Evolutionary conservation across 53 echinoderm and acorn worm genomes (phyloP).

Genomic region (Zoroaster sp.): DNA sequence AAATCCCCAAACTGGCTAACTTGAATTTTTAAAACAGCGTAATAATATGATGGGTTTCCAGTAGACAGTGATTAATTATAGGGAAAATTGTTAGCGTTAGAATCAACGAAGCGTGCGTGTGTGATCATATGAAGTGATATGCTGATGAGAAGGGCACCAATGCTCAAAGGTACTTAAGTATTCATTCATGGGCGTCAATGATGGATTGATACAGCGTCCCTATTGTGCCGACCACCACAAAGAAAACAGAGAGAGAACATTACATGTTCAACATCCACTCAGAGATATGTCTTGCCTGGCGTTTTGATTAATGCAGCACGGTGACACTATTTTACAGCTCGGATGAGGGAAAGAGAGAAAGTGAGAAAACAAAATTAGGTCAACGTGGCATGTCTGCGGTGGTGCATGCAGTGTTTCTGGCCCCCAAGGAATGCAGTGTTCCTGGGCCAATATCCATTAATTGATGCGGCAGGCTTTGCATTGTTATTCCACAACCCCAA

Average conservation of each 20-base stretch:
- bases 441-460: slow-evolving; percentile 29
- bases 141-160: neutral
- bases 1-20: neutral
- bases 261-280: neutral
- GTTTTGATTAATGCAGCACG: neutral
- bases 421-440: slow-evolving; percentile 49
- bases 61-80: neutral
- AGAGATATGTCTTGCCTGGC: neutral
- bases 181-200: slow-evolving; percentile 6
- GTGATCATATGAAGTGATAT: neutral
- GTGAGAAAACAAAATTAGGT: slow-evolving; percentile 25
- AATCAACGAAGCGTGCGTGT: neutral
- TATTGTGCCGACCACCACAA: slow-evolving; percentile 16
- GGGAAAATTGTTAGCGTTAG: slow-evolving; percentile 1
- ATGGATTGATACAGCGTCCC: slow-evolving; percentile 13
- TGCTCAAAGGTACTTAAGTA: slow-evolving; percentile 22
- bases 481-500: slow-evolving; percentile 5
- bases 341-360: neutral
- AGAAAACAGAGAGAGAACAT: neutral
- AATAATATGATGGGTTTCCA: neutral
- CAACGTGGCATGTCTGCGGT: slow-evolving; percentile 29
- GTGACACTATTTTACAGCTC: neutral
- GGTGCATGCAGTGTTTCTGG: neutral
- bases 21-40: neutral
- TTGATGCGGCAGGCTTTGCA: neutral